Evolutionary conservation across 2,888 invertebrate species (phyloP).

Genomic region (Caenorhabditis uteleia): DNA sequence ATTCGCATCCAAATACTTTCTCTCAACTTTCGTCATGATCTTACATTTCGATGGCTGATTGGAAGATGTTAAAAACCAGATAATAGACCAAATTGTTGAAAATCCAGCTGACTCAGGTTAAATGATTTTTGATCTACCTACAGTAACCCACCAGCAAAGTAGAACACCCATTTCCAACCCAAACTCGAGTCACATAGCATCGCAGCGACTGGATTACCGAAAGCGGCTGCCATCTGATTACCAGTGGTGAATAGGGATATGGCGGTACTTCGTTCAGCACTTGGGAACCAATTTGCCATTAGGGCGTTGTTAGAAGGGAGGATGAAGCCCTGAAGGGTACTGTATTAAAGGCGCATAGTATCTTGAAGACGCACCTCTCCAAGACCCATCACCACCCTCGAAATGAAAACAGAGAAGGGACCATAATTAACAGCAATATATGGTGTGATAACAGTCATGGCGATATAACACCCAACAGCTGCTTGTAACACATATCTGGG

Average conservation of each 20-base stretch:
- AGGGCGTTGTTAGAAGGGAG: constrained; percentile 58
- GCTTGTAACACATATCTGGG: constrained; percentile 29
- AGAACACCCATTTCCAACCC: constrained; percentile 58
- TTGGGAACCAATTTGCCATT: constrained; percentile 61
- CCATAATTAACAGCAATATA: constrained; percentile 47
- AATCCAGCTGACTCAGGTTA: constrained; percentile 39
- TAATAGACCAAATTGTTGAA: constrained; percentile 36
- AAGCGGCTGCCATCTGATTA: constrained; percentile 51
- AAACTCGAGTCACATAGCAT: constrained; percentile 49
- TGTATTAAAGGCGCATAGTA: not conserved
- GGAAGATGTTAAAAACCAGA: constrained; percentile 39
- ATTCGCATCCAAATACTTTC: constrained; percentile 41
- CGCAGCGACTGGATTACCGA: constrained; percentile 56
- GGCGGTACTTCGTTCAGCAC: constrained; percentile 54
- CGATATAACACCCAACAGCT: constrained; percentile 39
- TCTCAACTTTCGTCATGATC: constrained; percentile 45
- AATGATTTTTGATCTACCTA: too few species aligned
- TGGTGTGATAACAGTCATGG: constrained; percentile 49
- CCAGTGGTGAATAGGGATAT: constrained; percentile 58
- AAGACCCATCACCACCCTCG: constrained; percentile 58
- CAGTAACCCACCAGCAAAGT: constrained; percentile 45
- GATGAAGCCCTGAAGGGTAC: constrained; percentile 48
- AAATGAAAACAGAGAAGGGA: constrained; percentile 47
- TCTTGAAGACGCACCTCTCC: constrained; percentile 46
- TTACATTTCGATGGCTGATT: constrained; percentile 50